These are phyloP conservation scores for Phlogophora meticulosa DNA, from an alignment of 2,888 invertebrate genomes.

Conservation along the genomic window DNA sequence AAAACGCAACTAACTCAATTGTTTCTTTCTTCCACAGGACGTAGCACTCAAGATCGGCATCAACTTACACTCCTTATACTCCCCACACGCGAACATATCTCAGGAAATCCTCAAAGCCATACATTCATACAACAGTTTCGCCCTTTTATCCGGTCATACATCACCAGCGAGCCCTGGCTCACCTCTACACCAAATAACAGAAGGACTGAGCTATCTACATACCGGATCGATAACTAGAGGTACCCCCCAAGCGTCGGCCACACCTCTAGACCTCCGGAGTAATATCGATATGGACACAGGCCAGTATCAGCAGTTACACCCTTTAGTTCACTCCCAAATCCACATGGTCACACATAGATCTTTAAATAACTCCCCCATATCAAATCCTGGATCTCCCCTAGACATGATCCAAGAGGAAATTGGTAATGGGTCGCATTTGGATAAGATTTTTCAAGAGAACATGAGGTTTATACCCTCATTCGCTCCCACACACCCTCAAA, in stretches of 20 bases:
- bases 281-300: conserved; percentile 90
- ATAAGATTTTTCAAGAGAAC: conserved; percentile 62
- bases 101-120: conserved; percentile 79
- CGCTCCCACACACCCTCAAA: conserved; percentile 93
- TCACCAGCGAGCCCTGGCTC: conserved; percentile 80
- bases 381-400: conserved; percentile 92
- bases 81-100: conserved; percentile 78
- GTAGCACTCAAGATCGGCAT: conserved; percentile 90
- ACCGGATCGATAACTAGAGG: conserved; percentile 94
- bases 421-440: conserved; percentile 83
- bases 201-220: conserved; percentile 94
- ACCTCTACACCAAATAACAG: conserved; percentile 93
- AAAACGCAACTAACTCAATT: not conserved
- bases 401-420: conserved; percentile 94
- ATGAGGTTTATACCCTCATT: conserved; percentile 71
- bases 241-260: conserved; percentile 92
- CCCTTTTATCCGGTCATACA: conserved; percentile 74
- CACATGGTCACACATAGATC: conserved; percentile 89
- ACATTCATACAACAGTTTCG: conserved; percentile 79
- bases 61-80: conserved; percentile 83
- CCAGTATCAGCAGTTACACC: conserved; percentile 82
- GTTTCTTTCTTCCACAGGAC: conserved; percentile 73
- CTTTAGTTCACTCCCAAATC: conserved; percentile 85
- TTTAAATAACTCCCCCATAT: conserved; percentile 92
- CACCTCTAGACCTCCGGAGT: conserved; percentile 90